These are phyloP conservation scores for Apoda limacodes DNA, from an alignment of 2,888 invertebrate genomes.

Conservation along the genomic window DNA sequence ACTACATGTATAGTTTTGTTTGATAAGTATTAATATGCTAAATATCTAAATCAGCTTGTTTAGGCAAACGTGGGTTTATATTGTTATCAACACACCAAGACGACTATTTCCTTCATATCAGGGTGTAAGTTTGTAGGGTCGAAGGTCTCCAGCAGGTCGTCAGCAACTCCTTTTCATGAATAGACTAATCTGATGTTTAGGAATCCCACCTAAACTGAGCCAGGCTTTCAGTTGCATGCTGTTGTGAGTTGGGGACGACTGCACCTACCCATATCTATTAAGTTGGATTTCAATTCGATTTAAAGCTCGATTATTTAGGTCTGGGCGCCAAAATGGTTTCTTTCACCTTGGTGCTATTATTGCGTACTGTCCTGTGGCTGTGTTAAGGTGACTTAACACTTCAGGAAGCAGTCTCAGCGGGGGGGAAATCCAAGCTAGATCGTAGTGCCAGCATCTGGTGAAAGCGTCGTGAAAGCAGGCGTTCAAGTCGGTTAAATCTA, in stretches of 20 bases:
- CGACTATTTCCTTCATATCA: slow-evolving; percentile 14
- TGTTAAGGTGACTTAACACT: slow-evolving; percentile 10
- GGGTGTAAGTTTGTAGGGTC: slow-evolving; percentile 12
- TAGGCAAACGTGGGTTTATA: slow-evolving; percentile 5
- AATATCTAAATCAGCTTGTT: slow-evolving; percentile 9
- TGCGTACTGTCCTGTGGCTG: slow-evolving; percentile 7
- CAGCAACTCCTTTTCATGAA: slow-evolving; percentile 9
- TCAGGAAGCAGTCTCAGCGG: slow-evolving; percentile 13
- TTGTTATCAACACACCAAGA: too few relatives aligned
- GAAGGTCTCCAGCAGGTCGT: slow-evolving; percentile 14
- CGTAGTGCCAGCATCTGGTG: slow-evolving; percentile 12
- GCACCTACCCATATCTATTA: slow-evolving; percentile 6
- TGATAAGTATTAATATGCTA: slow-evolving; percentile 11
- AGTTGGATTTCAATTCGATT: slow-evolving; percentile 1
- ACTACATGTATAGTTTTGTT: too few relatives aligned
- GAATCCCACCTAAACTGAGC: slow-evolving; percentile 15
- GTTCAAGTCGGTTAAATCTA: too few relatives aligned
- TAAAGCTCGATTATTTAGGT: slow-evolving; percentile 7
- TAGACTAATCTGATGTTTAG: slow-evolving; percentile 9
- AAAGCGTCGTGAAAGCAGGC: slow-evolving; percentile 21
- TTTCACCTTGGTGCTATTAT: slow-evolving; percentile 13
- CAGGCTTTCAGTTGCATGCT: slow-evolving; percentile 14
- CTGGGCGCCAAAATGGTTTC: slow-evolving; percentile 11
- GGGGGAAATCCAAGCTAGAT: slow-evolving; percentile 15
- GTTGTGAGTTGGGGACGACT: slow-evolving; percentile 8